Base-by-base conservation (phyloP, 2,888 invertebrate species). In the Drosophila stalkeri region DNA sequence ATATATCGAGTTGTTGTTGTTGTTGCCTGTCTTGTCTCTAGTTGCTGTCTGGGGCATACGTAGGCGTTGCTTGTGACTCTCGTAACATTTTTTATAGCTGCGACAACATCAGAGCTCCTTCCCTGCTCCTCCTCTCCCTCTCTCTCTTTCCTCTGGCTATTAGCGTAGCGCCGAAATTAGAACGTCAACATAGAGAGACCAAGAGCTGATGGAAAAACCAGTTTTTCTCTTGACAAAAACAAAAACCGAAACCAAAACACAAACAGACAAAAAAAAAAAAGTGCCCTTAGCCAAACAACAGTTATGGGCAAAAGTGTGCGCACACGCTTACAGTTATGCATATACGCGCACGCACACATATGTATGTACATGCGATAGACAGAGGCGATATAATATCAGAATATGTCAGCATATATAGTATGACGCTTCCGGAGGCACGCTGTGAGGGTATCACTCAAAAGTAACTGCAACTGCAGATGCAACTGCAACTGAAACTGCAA, bases 61-160 rank as follows among this genome's bases (percentile, higher is more conserved):
- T 77, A 79, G 80, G 77, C 80, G 77, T 80, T 75, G 52, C 79
- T 74, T 61, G 61, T 59, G 79, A 64, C 80, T 75, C 77, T 79
- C 61, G 67, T 60, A 76, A 74, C 64, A 64, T 61, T 67, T 66
- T 54, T 56, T 75, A 62, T 71, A 47, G 61, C 71, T 70, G 69
- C 71, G 71, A 70, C 69, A 60, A 69, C 72, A 60, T 68, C 31
- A 60, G 44, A 46, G 43, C 14, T 20, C 56, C 3, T 16, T 31
- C 43, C 23, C 44, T 20, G 43, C 11, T 18, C n/a, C 41, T 3
- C 43, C 9, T 7, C 12, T 16, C 31, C 33, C 11, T 1, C 39
- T 1, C 6, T 27, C 49, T 6, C 41, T 37, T n/a, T 41, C 55
- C 43, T 56, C 64, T 41, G 54, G 54, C 57, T 61, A 49, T 69